A percentile compares a stretch with the other conserved stretches of the same genome.
These are phyloP conservation scores for Pagetopsis macropterus DNA, from an alignment of 2,797 vertebrate species.

Conservation along the genomic window DNA sequence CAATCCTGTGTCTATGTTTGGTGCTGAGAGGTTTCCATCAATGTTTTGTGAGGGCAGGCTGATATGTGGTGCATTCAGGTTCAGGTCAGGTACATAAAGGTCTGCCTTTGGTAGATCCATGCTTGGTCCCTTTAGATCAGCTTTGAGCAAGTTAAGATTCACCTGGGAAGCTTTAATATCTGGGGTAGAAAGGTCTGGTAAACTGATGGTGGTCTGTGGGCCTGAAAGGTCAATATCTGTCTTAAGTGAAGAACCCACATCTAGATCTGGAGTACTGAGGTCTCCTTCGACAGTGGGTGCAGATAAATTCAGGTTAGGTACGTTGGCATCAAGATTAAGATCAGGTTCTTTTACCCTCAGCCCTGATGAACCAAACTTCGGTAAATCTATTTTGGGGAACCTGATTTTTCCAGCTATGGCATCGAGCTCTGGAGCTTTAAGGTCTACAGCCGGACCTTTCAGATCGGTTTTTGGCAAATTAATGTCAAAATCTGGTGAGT, in stretches of 20 bases:
- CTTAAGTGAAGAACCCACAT: constrained; percentile 45
- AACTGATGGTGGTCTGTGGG: constrained; percentile 37
- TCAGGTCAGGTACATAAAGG: constrained; percentile 34
- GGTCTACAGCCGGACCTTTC: constrained; percentile 30
- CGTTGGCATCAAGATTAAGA: constrained; percentile 29
- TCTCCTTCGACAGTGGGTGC: constrained; percentile 12
- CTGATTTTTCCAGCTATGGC: constrained; percentile 52
- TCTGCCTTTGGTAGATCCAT: constrained; percentile 39
- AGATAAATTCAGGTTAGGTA: constrained; percentile 24
- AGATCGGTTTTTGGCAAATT: constrained; percentile 44
- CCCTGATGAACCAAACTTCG: constrained; percentile 52
- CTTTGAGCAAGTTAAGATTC: constrained; percentile 51
- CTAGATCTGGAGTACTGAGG: constrained; percentile 35
- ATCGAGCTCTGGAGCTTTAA: constrained; percentile 43
- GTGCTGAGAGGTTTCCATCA: constrained; percentile 51
- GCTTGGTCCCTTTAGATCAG: constrained; percentile 40
- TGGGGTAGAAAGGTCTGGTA: constrained; percentile 44
- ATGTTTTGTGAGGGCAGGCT: constrained; percentile 57
- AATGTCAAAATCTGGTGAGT: constrained; percentile 31
- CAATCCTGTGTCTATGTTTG: constrained; percentile 51
- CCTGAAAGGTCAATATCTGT: constrained; percentile 33
- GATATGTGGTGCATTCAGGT: constrained; percentile 46
- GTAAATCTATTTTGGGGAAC: constrained; percentile 52
- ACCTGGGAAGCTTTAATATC: constrained; percentile 30
- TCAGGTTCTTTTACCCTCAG: constrained; percentile 54